A percentile compares a stretch with the other conserved stretches of the same genome.
Conservation (phyloP, 2,113 vertebrate genomes). For the Pomatostomus ruficeps region DNA sequence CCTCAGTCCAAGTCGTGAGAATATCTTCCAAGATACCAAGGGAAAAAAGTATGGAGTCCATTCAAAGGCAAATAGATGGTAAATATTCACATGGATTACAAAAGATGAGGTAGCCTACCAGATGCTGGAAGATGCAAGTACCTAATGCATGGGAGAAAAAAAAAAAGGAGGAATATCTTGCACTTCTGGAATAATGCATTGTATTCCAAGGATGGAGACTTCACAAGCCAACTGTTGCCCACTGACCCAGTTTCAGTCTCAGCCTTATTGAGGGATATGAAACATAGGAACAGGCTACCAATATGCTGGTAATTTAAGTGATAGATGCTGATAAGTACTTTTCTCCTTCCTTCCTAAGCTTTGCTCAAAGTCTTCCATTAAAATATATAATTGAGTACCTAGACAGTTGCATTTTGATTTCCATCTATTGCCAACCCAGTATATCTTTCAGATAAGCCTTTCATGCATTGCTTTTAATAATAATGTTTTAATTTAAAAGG, state of each 20-base stretch:
- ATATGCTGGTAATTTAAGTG: not conserved
- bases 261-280: not conserved
- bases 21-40: not conserved
- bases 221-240: not conserved
- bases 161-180: not conserved
- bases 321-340: not conserved
- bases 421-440: not conserved
- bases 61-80: not conserved
- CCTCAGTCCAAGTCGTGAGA: not conserved
- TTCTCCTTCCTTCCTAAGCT: not conserved
- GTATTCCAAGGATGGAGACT: not conserved
- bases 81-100: not conserved
- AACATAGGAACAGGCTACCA: not conserved
- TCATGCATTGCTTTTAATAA: not conserved
- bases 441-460: conserved; percentile 15
- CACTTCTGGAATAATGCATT: not conserved
- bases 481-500: conserved; percentile 14
- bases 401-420: conserved; percentile 26
- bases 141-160: not conserved
- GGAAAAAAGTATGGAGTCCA: not conserved
- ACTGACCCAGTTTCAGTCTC: not conserved
- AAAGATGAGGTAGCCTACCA: not conserved
- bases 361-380: not conserved
- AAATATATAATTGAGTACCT: not conserved
- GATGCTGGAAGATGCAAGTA: not conserved